Base-by-base conservation (phyloP, 1,140 invertebrate species). In the Brachionus koreanus region DNA sequence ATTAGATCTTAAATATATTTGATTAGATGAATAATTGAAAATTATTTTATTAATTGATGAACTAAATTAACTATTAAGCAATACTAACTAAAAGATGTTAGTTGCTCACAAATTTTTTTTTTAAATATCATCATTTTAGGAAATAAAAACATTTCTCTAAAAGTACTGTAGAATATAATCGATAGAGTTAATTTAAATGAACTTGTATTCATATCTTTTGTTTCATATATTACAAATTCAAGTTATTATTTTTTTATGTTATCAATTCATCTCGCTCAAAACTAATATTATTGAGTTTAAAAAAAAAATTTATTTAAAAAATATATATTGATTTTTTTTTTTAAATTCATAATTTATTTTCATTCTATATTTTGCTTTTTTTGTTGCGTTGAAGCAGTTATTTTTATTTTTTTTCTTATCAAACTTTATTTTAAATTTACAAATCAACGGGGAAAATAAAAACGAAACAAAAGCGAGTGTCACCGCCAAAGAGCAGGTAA, bases 321-420 rank as follows among this genome's bases (percentile, higher is more conserved):
- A 46, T 74, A 74, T 74, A 46, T 74, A 74, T 74, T 74, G 69
- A 74, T 74, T 74, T 74, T 74, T 72, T 72, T 72, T 74, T 37
- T 7, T n/a, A n/a, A 69, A 74, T 74, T 46, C 69, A 74, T 74
- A 74, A 74, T 74, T 74, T 74, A 74, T 74, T 74, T 74, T 74
- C 39, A 74, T 46, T 39, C 42, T 46, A 29, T 74, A 25, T 43
- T 35, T 74, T 25, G 43, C 42, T 23, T 42, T 72, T 29, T 72
- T 19, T 69, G 63, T 69, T 69, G 65, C n/a, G 35, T 69, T 69
- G 65, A 69, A 37, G 65, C 16, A 19, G 19, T 23, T 74, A 25
- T 72, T 43, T 46, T 42, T 37, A 35, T 46, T 74, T 74, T 74
- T 46, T 74, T 74, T 74, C 42, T 35, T 46, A 74, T 74, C 25